Conservation (phyloP, 2,888 invertebrate species). For the Limenitis camilla region DNA sequence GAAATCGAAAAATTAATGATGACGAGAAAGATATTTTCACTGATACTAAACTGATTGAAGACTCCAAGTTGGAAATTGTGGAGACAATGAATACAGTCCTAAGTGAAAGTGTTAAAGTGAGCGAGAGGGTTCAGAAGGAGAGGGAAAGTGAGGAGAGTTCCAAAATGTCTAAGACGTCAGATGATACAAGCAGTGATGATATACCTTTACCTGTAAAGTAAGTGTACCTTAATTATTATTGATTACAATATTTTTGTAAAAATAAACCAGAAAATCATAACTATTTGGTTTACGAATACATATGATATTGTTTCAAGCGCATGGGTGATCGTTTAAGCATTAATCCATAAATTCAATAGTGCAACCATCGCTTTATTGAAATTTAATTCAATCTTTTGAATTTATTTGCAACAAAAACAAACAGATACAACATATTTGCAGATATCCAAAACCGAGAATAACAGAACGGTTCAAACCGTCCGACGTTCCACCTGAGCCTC, state of each 20-base stretch:
- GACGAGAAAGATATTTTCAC: slow-evolving; percentile 24
- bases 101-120: neutral
- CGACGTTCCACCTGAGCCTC: slow-evolving; percentile 18
- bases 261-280: too few species aligned
- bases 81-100: slow-evolving; percentile 24
- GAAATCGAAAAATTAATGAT: slow-evolving; percentile 27
- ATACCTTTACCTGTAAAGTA: slow-evolving; percentile 13
- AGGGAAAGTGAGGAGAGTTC: neutral
- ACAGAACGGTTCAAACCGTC: slow-evolving; percentile 17
- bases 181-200: slow-evolving; percentile 7
- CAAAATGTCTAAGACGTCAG: neutral
- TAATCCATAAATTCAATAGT: too few species aligned
- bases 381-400: too few species aligned
- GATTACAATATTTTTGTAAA: too few species aligned
- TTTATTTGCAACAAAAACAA: too few species aligned
- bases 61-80: slow-evolving; percentile 22
- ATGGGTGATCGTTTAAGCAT: too few species aligned
- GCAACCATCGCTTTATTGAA: too few species aligned
- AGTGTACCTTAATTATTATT: too few species aligned
- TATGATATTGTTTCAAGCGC: too few species aligned
- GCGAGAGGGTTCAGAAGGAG: neutral
- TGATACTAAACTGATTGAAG: slow-evolving; percentile 28
- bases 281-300: too few species aligned
- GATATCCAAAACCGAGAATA: slow-evolving; percentile 21
- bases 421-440: too few species aligned